A percentile compares a stretch with the other conserved stretches of the same genome.
These are phyloP conservation scores for Heteromurus nitidus DNA, from an alignment of 2,888 invertebrate genomes.

Conservation along the genomic window DNA sequence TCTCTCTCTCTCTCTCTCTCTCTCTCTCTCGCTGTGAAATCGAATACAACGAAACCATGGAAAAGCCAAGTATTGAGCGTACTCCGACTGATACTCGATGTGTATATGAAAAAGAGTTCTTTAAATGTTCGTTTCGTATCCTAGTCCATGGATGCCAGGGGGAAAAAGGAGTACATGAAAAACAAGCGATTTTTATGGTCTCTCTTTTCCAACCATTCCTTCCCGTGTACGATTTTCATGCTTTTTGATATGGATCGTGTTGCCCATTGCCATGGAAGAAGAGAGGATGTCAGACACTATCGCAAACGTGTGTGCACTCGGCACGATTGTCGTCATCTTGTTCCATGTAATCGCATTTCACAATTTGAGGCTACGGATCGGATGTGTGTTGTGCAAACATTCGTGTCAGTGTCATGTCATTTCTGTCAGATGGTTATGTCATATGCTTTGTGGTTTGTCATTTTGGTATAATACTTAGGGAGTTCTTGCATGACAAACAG, in stretches of 20 bases:
- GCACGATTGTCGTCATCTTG: slow-evolving; percentile 7
- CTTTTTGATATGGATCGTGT: background rate
- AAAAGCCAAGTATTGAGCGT: background rate
- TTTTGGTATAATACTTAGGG: too few species aligned
- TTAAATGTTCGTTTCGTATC: background rate
- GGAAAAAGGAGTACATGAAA: background rate
- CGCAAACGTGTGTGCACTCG: background rate
- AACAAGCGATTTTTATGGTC: slow-evolving; percentile 12
- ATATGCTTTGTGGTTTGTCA: too few species aligned
- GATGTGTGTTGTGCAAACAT: too few species aligned
- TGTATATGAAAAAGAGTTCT: background rate
- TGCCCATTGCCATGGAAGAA: background rate
- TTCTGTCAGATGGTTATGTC: too few species aligned
- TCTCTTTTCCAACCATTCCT: background rate
- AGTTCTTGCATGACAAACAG: too few species aligned
- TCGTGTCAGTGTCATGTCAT: background rate
- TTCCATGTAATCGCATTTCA: slow-evolving; percentile 3
- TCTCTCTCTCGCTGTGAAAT: background rate
- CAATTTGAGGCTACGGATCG: too few species aligned
- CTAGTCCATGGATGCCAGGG: too few species aligned
- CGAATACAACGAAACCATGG: background rate
- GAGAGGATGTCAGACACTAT: background rate
- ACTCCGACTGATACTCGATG: background rate
- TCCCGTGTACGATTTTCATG: background rate
- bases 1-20: background rate